Percentiles rank a stretch among this genome's conserved stretches.
These are phyloP conservation scores for Leptinotarsa haldemani DNA, from an alignment of 2,888 invertebrate species.

Conservation along the genomic window DNA sequence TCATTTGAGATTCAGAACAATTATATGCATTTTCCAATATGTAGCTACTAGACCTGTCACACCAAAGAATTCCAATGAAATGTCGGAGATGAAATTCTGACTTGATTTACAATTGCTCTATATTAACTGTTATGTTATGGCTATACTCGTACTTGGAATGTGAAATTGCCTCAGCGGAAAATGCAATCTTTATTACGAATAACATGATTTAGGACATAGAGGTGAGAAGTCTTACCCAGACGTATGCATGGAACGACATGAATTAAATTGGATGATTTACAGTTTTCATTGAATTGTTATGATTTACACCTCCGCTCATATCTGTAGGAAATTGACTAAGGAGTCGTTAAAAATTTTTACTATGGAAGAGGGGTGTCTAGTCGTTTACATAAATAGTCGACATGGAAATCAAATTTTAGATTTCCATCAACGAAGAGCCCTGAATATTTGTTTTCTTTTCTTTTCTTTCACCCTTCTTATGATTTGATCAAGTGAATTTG, in stretches of 20 bases:
- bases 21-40: not conserved
- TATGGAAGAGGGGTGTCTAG: not conserved
- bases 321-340: not conserved
- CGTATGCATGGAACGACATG: not conserved
- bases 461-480: too few relatives aligned
- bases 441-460: too few relatives aligned
- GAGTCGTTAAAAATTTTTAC: not conserved
- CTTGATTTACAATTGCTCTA: slow-evolving; percentile 12
- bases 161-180: not conserved
- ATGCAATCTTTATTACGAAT: not conserved
- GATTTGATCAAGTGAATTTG: too few relatives aligned
- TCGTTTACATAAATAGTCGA: too few relatives aligned
- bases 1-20: not conserved
- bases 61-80: slow-evolving; percentile 1
- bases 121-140: slow-evolving; percentile 5
- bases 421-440: too few relatives aligned
- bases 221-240: not conserved
- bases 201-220: slow-evolving; percentile 2
- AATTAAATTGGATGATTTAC: not conserved
- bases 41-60: not conserved
- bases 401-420: too few relatives aligned
- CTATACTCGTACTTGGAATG: slow-evolving; percentile 1
- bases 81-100: slow-evolving; percentile 9
- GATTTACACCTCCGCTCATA: not conserved
- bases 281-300: not conserved